Percentiles rank a stretch among this genome's conserved stretches.
Evolutionary conservation across 2,888 invertebrate genomes (phyloP).

Genomic region (Terebella lapidaria): DNA sequence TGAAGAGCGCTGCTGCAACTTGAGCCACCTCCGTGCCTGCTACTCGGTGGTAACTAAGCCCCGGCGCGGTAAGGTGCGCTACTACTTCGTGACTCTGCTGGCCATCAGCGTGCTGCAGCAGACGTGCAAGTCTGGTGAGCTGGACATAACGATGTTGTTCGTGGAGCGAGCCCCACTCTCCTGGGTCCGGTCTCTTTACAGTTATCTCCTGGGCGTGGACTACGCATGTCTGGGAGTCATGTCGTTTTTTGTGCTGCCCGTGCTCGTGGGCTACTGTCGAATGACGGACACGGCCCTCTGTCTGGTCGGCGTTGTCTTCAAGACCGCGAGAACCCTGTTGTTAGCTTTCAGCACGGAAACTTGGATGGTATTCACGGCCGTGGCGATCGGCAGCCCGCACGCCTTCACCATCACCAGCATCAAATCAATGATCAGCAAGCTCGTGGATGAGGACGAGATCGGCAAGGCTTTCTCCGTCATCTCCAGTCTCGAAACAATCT

Average conservation of each 20-base stretch:
- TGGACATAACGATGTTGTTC: slow-evolving; percentile 47
- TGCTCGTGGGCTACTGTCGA: slow-evolving; percentile 35
- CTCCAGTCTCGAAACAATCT: slow-evolving; percentile 44
- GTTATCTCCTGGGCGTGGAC: slow-evolving; percentile 47
- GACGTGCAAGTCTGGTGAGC: slow-evolving; percentile 47
- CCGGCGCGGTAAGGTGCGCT: slow-evolving; percentile 27
- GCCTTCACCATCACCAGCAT: slow-evolving; percentile 42
- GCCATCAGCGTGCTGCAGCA: slow-evolving; percentile 31
- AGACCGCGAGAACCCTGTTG: slow-evolving; percentile 31
- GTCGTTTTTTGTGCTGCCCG: slow-evolving; percentile 43
- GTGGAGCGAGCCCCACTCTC: slow-evolving; percentile 40
- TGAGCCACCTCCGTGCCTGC: background rate
- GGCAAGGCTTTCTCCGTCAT: slow-evolving; percentile 48
- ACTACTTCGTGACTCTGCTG: slow-evolving; percentile 35
- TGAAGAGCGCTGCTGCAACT: slow-evolving; percentile 7
- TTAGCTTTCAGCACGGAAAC: slow-evolving; percentile 35
- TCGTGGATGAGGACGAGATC: slow-evolving; percentile 43
- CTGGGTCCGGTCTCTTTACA: slow-evolving; percentile 46
- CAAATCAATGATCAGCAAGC: slow-evolving; percentile 47
- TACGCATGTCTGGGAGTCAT: slow-evolving; percentile 48
- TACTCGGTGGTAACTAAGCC: slow-evolving; percentile 29
- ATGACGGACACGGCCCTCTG: slow-evolving; percentile 41
- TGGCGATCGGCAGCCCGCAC: slow-evolving; percentile 41
- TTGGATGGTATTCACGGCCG: slow-evolving; percentile 47
- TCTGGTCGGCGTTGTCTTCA: slow-evolving; percentile 41